These are phyloP conservation scores for Cerastis leucographa DNA, from an alignment of 2,888 invertebrate species.

Conservation along the genomic window DNA sequence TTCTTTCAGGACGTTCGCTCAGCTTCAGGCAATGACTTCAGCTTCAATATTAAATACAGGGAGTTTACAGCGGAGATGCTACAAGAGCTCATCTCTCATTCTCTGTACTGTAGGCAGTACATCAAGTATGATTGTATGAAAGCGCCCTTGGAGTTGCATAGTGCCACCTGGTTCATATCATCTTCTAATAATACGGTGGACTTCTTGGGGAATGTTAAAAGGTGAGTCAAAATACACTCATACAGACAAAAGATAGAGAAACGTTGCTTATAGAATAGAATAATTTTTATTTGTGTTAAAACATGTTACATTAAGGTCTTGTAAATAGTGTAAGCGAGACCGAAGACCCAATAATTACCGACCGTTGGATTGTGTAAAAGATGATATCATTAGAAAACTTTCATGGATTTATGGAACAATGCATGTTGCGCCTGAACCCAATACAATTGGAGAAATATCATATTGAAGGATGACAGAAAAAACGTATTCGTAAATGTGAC, in stretches of 20 bases:
- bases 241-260: not conserved
- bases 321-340: too few species aligned
- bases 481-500: too few species aligned
- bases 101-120: conserved; percentile 96
- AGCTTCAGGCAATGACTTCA: conserved; percentile 94
- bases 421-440: not conserved
- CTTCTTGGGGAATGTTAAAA: conserved; percentile 95
- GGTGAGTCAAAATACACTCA: conserved; percentile 80
- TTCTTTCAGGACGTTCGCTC: conserved; percentile 93
- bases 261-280: not conserved
- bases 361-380: not conserved
- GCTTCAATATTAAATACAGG: conserved; percentile 96
- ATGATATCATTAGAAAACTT: not conserved
- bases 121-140: conserved; percentile 97
- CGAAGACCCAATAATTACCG: not conserved
- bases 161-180: conserved; percentile 97
- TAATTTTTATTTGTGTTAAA: too few species aligned
- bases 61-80: conserved; percentile 98
- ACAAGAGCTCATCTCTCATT: conserved; percentile 96
- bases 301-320: too few species aligned
- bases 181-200: conserved; percentile 95
- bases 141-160: conserved; percentile 96
- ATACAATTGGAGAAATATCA: not conserved
- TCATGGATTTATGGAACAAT: not conserved
- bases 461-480: too few species aligned